Base-by-base conservation (phyloP, 2,797 vertebrate genomes). In the Sebastes hopkinsi region DNA sequence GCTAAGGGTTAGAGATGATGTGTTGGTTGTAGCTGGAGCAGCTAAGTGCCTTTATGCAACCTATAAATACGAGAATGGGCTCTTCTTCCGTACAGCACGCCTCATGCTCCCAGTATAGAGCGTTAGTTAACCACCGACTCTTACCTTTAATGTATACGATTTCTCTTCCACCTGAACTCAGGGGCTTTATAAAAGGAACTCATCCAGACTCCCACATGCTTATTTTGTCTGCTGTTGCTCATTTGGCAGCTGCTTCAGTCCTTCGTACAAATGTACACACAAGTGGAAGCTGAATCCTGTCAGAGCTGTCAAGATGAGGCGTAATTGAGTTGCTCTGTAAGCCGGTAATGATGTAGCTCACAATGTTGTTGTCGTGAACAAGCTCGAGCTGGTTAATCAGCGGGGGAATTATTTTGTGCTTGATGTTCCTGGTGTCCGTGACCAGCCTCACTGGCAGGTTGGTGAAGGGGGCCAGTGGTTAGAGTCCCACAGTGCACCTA, bases 201-300 rank as follows among this genome's bases (percentile, higher is more conserved):
- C 56, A 9, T 78, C 67, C 67, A 65, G 22, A 72, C 80, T 82
- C 85, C 84, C 64, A 65, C 79, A 58, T 72, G 79, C 77, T 79
- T 34, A 79, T 8, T 79, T 68, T 61, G 76, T 79, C 73, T 69
- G 61, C 38, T 18, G 54, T 69, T 78, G 80, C 80, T 89, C 82
- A 34, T 70, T 83, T 87, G 88, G 86, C 87, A 87, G 85, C 79
- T 25, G 66, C 20, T 54, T 6, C 59, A 69, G 50, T 71, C 78
- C 52, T 46, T 76, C 75, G 73, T 72, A 74, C 71, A 84, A 71
- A 80, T 3, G n/a, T 34, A 76, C 79, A 86, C 82, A 74, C 38
- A 75, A 87, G 81, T 78, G 77, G 91, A 79, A 91, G 91, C 84
- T 30, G 81, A 71, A 72, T 56, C 62, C 85, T 87, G 89, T 92